Base-by-base conservation (phyloP, 2,113 vertebrate species). In the Anser brachyrhynchus region DNA sequence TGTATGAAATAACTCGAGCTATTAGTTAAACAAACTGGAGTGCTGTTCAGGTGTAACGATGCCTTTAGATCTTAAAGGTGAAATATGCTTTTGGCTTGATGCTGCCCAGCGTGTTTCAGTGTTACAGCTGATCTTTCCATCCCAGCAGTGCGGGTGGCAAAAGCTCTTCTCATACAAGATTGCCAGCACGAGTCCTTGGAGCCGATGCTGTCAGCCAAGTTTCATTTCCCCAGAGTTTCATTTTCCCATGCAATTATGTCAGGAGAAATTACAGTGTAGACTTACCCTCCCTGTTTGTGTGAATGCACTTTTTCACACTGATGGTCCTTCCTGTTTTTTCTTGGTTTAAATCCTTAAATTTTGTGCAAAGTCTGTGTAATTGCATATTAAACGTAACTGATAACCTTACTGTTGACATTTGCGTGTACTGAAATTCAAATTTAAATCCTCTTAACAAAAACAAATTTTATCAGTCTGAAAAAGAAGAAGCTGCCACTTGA, bases 101-200 rank as follows among this genome's bases (percentile, higher is more conserved):
- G 71, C 41, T 87, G 35, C 22, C 59, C 6, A 6, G 21, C 15
- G 18, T 33, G 31, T 4, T 54, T 35, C 73, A 59, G 28, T 75
- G 33, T 26, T 41, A 23, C 5, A 51, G 49, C 71, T 65, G 33
- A 15, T 65, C 35, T 69, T 33, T 55, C 43, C 22, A 13, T 67
- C 75, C 43, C 31, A 58, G 55, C 55, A 37, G 1, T 14, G 44
- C 54, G 16, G 78, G 41, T 23, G 21, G 65, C 65, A 46, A 44
- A 33, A 46, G 43, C 33, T 44, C 61, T 31, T 55, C 51, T 59
- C 11, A 6, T 14, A 5, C n/a, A 4, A 0, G 1, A 13, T 11
- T 51, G 61, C 23, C 62, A 78, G 49, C 31, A 2, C 4, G 46
- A 73, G 33, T 51, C 64, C 35, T 81, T 90, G 88, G 91, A 7